Evolutionary conservation across 2,888 invertebrate species (phyloP), one percentile per base, ranked within the genome.

Genomic region (Cybosia mesomella): DNA sequence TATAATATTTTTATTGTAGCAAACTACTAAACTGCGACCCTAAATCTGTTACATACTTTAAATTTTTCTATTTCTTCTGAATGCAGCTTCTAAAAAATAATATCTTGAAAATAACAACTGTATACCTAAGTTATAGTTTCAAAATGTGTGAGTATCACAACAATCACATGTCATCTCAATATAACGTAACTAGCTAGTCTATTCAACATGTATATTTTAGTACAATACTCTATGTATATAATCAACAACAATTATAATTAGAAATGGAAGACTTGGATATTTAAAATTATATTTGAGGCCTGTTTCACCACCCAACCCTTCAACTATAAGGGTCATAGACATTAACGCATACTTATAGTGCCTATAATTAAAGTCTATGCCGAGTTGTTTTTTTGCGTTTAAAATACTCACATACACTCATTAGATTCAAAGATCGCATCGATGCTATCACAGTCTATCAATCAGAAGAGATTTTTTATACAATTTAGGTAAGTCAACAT

Each of bases 161-260:
- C 76, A 81, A 80, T 82, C 75, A 82, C 81, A 81, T 72, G 77
- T 76, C 79, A 73, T 79, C 74, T 71, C 71, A 63, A 74, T 75
- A 64, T 74, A 76, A 79, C 77, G 11, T 75, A 72, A 74, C 77
- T 76, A 82, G 59, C 84, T 84, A 86, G 63, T 79, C 85, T 84
- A 85, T 68, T 79, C 72, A 85, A 86, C 81, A 82, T 83, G 83
- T 84, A 85, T 84, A 84, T 77, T 78, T 79, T 79, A 73, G 72
- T 80, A 80, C 75, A 80, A 79, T 79, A 75, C 66, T 79, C 73
- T 82, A 81, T 82, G 67, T 71, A 81, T 82, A 83, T 81, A 82
- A 79, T 82, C 80, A 83, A 83, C 83, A 83, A 83, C 83, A 82
- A 75, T 82, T 80, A 79, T 72, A 71, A 67, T 78, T 77, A 76